These are phyloP conservation scores for Liodrosophila aerea DNA, from an alignment of 2,888 invertebrate species.

Conservation along the genomic window DNA sequence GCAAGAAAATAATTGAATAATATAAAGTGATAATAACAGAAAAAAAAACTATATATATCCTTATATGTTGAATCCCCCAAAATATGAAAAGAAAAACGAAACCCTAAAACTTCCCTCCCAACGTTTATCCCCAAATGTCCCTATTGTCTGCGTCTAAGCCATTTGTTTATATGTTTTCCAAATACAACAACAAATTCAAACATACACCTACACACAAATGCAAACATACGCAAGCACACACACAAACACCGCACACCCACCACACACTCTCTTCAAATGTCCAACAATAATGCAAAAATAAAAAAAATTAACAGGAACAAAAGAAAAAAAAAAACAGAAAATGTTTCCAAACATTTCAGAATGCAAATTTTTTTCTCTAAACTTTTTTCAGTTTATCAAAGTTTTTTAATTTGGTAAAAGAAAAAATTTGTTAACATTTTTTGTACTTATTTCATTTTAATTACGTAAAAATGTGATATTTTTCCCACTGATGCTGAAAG, in stretches of 20 bases:
- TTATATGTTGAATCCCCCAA: slow-evolving; percentile 81
- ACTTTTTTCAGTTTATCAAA: slow-evolving; percentile 27
- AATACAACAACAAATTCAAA: slow-evolving; percentile 69
- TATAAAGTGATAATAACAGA: slow-evolving; percentile 50
- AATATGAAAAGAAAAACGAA: slow-evolving; percentile 39
- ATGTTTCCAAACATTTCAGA: slow-evolving; percentile 56
- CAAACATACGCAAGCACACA: slow-evolving; percentile 58
- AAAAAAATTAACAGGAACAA: slow-evolving; percentile 41
- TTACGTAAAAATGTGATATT: slow-evolving; percentile 60
- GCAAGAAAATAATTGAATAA: slow-evolving; percentile 40
- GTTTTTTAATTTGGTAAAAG: too few species aligned
- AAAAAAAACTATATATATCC: slow-evolving; percentile 65
- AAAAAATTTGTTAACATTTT: slow-evolving; percentile 20
- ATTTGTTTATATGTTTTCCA: slow-evolving; percentile 85
- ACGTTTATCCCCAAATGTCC: slow-evolving; percentile 85
- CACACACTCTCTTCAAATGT: slow-evolving; percentile 51
- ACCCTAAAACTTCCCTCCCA: slow-evolving; percentile 47
- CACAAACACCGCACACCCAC: slow-evolving; percentile 41
- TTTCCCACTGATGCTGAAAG: slow-evolving; percentile 46
- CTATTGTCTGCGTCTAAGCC: slow-evolving; percentile 91
- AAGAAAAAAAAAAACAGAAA: slow-evolving; percentile 36
- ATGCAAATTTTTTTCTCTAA: slow-evolving; percentile 60
- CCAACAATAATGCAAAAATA: slow-evolving; percentile 65
- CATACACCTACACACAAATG: slow-evolving; percentile 56
- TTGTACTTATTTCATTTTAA: slow-evolving; percentile 26